These are phyloP conservation scores for Halichoeres trimaculatus DNA, from an alignment of 2,113 vertebrate species.

Conservation along the genomic window DNA sequence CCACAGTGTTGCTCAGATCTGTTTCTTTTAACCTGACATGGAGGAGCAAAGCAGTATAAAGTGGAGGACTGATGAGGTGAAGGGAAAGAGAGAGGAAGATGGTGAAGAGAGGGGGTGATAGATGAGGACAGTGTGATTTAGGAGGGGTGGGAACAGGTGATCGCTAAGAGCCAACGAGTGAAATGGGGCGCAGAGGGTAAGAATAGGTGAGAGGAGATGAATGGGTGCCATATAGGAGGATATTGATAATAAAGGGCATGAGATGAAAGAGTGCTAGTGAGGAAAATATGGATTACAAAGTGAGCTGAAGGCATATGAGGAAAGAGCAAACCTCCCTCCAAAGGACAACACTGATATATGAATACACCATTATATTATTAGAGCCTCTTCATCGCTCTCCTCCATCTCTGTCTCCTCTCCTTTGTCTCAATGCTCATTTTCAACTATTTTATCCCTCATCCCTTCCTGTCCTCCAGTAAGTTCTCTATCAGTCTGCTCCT, in stretches of 20 bases:
- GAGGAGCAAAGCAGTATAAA: neutral
- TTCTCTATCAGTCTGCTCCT: constrained; percentile 47
- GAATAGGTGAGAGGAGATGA: constrained; percentile 63
- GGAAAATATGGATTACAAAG: constrained; percentile 52
- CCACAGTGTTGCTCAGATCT: constrained; percentile 11
- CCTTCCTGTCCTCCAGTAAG: neutral
- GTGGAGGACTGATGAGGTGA: constrained; percentile 30
- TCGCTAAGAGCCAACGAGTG: constrained; percentile 36
- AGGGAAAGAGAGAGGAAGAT: constrained; percentile 25
- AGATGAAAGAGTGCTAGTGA: constrained; percentile 32
- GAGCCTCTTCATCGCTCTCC: constrained; percentile 62
- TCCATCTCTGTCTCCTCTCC: constrained; percentile 42
- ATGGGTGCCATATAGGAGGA: constrained; percentile 37
- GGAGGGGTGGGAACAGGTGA: constrained; percentile 45
- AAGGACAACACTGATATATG: constrained; percentile 62
- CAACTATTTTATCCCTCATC: constrained; percentile 30
- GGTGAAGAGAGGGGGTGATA: constrained; percentile 37
- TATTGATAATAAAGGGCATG: constrained; percentile 60
- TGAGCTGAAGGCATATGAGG: constrained; percentile 29
- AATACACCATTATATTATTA: constrained; percentile 59
- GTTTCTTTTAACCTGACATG: constrained; percentile 13
- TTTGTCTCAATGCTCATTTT: constrained; percentile 52
- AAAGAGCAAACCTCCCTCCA: constrained; percentile 52
- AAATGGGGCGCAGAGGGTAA: constrained; percentile 55
- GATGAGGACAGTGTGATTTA: constrained; percentile 53